A percentile compares a stretch with the other conserved stretches of the same genome.
Conservation (phyloP, 2,888 invertebrate species). For the Hirtodrosophila histrioides region DNA sequence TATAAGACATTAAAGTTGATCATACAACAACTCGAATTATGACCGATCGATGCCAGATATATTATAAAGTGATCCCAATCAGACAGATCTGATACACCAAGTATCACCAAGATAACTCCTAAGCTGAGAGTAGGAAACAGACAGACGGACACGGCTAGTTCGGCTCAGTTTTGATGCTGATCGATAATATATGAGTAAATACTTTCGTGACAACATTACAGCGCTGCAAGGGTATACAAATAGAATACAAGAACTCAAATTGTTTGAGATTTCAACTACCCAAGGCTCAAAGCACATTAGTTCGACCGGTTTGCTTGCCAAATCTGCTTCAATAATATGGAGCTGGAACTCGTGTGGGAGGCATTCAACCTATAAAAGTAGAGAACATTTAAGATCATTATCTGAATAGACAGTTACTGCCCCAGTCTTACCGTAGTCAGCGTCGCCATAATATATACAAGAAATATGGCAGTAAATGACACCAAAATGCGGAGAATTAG, state of each 20-base stretch:
- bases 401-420: neutral
- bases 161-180: no score
- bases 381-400: neutral
- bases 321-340: slow-evolving; percentile 7
- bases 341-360: slow-evolving; percentile 29
- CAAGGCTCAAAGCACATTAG: slow-evolving; percentile 75
- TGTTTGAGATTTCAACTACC: slow-evolving; percentile 50
- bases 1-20: no score
- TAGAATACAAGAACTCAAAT: no score
- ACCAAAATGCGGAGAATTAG: slow-evolving; percentile 43
- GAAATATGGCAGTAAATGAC: slow-evolving; percentile 85
- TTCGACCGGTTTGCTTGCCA: slow-evolving; percentile 2
- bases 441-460: slow-evolving; percentile 86
- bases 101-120: no score
- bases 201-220: neutral
- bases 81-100: no score
- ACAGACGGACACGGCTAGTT: no score
- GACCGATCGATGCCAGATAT: no score
- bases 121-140: no score
- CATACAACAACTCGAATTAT: no score
- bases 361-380: slow-evolving; percentile 28
- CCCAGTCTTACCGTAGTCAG: slow-evolving; percentile 27
- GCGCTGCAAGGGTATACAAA: no score
- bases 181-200: no score
- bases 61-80: no score